phyloP scores from a whole-genome alignment of 1,140 invertebrate genomes.

The Lycorma delicatula region DNA sequence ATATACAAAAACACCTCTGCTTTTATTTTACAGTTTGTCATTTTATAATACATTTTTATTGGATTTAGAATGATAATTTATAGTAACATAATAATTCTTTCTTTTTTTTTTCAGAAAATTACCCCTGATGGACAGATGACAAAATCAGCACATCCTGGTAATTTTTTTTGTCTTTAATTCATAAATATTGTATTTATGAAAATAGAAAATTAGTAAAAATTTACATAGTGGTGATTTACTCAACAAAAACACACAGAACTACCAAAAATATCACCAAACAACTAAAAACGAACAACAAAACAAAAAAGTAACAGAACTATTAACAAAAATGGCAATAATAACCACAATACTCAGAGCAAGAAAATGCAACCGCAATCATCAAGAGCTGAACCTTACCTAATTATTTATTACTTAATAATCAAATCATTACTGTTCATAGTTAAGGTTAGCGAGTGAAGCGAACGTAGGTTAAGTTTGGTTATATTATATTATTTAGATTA shows the following conservation, averaged over 20 bases:
- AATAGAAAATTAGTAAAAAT: no score
- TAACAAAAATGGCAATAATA: background rate
- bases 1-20: no score
- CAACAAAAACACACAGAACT: no score
- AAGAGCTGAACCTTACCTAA: no score
- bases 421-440: no score
- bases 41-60: background rate
- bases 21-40: background rate
- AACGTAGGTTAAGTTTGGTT: no score
- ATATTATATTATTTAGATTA: no score
- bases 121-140: slow-evolving; percentile 16
- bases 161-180: background rate
- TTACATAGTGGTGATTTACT: no score
- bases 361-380: no score
- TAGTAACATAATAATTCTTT: background rate
- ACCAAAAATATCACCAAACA: no score
- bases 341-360: background rate
- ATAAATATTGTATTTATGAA: background rate
- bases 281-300: background rate
- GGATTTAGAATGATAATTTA: background rate
- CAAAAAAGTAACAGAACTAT: background rate
- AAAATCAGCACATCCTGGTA: slow-evolving; percentile 17
- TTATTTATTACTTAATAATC: no score
- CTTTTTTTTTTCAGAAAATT: slow-evolving; percentile 14
- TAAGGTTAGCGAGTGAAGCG: no score